phyloP scores from a whole-genome alignment of 1,140 invertebrate species.

The Mactra quadrangularis region DNA sequence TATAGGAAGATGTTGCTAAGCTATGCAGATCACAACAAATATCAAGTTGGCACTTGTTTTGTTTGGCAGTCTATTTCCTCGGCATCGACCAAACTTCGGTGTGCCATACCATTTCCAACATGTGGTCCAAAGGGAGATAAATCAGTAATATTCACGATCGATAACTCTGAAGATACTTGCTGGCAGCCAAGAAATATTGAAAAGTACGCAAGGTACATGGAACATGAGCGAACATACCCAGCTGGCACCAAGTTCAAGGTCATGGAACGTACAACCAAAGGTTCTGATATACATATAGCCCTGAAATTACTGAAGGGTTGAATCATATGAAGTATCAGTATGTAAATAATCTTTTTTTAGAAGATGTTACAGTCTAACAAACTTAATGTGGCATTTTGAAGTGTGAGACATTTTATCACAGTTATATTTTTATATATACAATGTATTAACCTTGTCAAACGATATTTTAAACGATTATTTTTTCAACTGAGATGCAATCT shows the following conservation, averaged over 20 bases:
- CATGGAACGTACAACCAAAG: too few species aligned
- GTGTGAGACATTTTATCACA: too few species aligned
- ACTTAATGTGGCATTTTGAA: too few species aligned
- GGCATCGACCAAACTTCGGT: neutral
- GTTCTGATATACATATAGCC: too few species aligned
- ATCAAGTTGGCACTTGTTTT: constrained; percentile 35
- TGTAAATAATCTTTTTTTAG: too few species aligned
- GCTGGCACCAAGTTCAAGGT: constrained; percentile 46
- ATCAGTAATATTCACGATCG: constrained; percentile 21
- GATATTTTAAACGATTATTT: too few species aligned
- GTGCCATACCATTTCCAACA: constrained; percentile 42
- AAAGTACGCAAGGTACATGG: constrained; percentile 49
- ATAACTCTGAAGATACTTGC: neutral
- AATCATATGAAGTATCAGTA: too few species aligned
- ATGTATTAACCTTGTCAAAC: too few species aligned
- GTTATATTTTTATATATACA: too few species aligned
- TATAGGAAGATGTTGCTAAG: constrained; percentile 46
- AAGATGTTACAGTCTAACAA: too few species aligned
- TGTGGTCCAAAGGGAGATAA: neutral
- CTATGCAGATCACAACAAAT: constrained; percentile 16
- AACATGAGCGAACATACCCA: constrained; percentile 39
- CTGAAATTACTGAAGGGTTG: too few species aligned
- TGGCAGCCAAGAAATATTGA: constrained; percentile 55
- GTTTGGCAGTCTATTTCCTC: constrained; percentile 43
- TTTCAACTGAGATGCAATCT: too few species aligned